Conservation (phyloP, 2,797 vertebrate species). For the Enteromius unitaeniatus region DNA sequence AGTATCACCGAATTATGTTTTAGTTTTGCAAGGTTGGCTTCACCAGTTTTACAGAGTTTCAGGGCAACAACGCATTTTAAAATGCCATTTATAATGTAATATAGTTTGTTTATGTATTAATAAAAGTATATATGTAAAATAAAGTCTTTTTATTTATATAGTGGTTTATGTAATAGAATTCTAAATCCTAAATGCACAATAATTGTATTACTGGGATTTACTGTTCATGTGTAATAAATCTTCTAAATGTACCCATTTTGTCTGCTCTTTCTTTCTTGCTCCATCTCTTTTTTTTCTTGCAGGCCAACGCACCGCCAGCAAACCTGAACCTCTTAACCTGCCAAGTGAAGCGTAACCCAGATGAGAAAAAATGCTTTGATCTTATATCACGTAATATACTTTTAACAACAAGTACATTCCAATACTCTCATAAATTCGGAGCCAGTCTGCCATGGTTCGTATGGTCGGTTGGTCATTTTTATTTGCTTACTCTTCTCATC, state of each 20-base stretch:
- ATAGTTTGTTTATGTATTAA: not conserved
- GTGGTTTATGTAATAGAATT: not conserved
- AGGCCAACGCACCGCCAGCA: conserved; percentile 91
- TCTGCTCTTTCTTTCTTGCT: not conserved
- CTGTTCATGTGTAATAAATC: not conserved
- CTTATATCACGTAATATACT: conserved; percentile 93
- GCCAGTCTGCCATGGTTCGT: not conserved
- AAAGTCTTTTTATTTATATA: not conserved
- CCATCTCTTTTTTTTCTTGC: conserved; percentile 38
- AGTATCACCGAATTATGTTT: not conserved
- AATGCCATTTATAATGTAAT: not conserved
- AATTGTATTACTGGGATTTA: not conserved
- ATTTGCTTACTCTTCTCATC: conserved; percentile 7
- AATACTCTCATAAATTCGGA: conserved; percentile 13
- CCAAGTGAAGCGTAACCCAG: conserved; percentile 94
- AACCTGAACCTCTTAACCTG: conserved; percentile 97
- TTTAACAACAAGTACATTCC: conserved; percentile 34
- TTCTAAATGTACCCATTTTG: not conserved
- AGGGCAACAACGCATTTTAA: not conserved
- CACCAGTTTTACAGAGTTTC: not conserved
- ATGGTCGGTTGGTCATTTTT: not conserved
- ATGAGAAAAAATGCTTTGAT: conserved; percentile 97
- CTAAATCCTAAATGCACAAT: not conserved
- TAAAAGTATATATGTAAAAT: not conserved
- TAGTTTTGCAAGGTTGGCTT: not conserved